Evolutionary conservation across 2,113 vertebrate species (phyloP), one percentile per base, ranked within the genome.

Genomic region (Scortum barcoo): DNA sequence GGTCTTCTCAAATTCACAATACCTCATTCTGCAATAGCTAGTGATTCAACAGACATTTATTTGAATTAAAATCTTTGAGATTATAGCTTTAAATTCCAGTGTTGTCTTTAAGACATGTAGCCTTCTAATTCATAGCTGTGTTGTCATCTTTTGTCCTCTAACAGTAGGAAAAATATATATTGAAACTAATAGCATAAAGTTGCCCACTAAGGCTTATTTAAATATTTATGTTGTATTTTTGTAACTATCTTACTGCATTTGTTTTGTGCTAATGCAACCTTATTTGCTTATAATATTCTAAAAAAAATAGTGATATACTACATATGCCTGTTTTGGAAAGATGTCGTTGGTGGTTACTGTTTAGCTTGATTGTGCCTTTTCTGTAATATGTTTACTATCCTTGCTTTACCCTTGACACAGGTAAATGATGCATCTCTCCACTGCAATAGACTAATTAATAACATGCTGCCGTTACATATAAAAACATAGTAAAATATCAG

Each of bases 301-400:
- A n/a, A 30, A 67, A 46, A 44, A 46, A 7, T 17, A 26, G 14
- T 44, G 24, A 65, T 71, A 6, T 1, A 22, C 24, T 62, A 22
- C 65, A 28, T 38, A 38, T 54, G 12, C 22, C 20, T 77, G 30
- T 46, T 54, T 6, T 81, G 3, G 24, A 73, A 68, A 38, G 16
- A 68, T 54, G 14, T n/a, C 7, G 2, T 38, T 7, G n/a, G n/a
- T n/a, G n/a, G n/a, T 54, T 72, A 30, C 8, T 40, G 40, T 28
- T 79, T 9, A 57, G 26, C 22, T 46, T 63, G 33, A 30, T 73
- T 28, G 11, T 72, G 13, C 72, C 22, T 74, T 5, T 36, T 50
- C 4, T 81, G n/a, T 4, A 62, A 33, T 65, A 36, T 42, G 17
- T 42, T 38, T 33, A 22, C 7, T 7, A 36, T 1, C 5, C 50